Conservation (phyloP, 1,140 invertebrate species). For the Pararge aegeria region DNA sequence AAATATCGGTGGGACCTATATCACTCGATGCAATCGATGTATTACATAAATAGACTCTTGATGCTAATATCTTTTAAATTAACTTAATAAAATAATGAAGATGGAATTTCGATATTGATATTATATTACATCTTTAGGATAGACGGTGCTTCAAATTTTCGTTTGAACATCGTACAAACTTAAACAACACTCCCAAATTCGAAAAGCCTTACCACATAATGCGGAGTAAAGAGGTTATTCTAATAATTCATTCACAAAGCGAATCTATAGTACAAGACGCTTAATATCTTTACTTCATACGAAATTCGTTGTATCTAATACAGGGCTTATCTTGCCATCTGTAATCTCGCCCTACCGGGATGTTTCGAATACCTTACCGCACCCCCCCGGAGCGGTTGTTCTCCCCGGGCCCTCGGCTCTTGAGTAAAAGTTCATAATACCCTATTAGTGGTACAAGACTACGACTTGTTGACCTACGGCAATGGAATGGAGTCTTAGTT, state of each 20-base stretch:
- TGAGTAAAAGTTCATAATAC: slow-evolving; percentile 72
- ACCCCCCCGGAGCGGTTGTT: no score
- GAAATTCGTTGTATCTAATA: slow-evolving; percentile 77
- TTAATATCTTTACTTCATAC: slow-evolving; percentile 73
- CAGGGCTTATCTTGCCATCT: slow-evolving; percentile 74
- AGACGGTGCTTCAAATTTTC: background rate
- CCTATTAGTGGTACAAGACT: slow-evolving; percentile 61
- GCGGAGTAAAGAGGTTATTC: slow-evolving; percentile 51
- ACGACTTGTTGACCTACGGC: slow-evolving; percentile 20
- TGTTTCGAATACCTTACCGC: slow-evolving; percentile 60
- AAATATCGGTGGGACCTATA: no score
- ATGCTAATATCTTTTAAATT: no score
- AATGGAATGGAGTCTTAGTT: background rate
- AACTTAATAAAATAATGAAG: no score
- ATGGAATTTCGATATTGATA: no score
- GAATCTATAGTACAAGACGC: slow-evolving; percentile 46
- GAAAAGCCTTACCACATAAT: slow-evolving; percentile 26
- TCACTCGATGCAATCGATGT: no score
- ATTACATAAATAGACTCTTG: no score
- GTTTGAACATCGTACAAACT: background rate
- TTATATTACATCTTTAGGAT: no score
- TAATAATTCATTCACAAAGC: slow-evolving; percentile 74
- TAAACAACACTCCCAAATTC: slow-evolving; percentile 11
- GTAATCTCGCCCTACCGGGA: slow-evolving; percentile 66
- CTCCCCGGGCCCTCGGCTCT: slow-evolving; percentile 43